Evolutionary conservation across 2,113 vertebrate genomes (phyloP).

Genomic region (Pelecanus crispus): DNA sequence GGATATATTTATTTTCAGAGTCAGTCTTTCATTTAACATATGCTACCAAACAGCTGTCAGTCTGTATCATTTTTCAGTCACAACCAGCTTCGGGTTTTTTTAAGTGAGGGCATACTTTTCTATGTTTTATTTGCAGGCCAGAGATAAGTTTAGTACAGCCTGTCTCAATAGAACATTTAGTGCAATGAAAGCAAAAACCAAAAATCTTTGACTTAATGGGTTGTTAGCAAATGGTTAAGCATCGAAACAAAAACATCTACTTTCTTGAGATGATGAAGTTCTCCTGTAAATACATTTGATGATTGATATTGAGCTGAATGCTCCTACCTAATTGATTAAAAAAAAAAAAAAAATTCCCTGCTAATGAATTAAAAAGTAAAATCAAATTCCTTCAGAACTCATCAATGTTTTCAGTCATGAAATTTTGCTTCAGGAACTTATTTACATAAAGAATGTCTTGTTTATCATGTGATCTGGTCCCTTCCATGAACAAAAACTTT

Average conservation of each 20-base stretch:
- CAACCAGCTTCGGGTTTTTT: background rate
- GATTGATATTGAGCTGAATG: background rate
- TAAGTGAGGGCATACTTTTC: background rate
- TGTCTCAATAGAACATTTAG: background rate
- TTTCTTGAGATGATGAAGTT: background rate
- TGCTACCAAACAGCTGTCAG: background rate
- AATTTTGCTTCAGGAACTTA: background rate
- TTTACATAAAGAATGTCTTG: background rate
- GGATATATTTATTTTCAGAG: background rate
- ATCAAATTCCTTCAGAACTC: background rate
- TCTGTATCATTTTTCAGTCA: background rate
- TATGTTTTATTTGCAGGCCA: background rate
- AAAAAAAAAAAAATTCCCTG: background rate
- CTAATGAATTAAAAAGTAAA: background rate
- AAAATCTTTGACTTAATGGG: background rate
- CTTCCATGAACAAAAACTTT: background rate
- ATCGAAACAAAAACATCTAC: background rate
- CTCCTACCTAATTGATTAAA: background rate
- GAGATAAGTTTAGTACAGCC: background rate
- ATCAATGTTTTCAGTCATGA: background rate
- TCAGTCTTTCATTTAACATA: background rate
- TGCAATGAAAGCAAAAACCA: background rate
- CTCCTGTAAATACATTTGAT: background rate
- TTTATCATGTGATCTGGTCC: background rate
- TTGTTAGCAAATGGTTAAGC: background rate